These are phyloP conservation scores for Pteria penguin DNA, from an alignment of 2,888 invertebrate genomes.

Conservation along the genomic window DNA sequence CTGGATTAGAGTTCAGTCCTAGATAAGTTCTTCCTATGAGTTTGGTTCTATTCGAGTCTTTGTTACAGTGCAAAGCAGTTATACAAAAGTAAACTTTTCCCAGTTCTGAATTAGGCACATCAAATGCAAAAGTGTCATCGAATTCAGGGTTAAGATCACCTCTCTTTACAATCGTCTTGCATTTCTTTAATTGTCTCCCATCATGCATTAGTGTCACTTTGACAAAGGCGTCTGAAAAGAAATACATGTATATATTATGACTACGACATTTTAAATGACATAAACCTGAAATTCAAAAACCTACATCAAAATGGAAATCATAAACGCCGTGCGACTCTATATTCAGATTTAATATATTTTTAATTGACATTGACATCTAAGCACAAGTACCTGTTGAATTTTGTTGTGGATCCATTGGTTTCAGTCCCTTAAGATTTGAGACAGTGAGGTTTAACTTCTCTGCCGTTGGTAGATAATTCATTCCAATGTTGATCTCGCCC, in stretches of 20 bases:
- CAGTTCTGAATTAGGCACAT: slow-evolving; percentile 68
- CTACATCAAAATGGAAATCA: no score
- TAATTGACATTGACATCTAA: no score
- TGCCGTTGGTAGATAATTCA: slow-evolving; percentile 71
- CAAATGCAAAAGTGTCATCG: slow-evolving; percentile 72
- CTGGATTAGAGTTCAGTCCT: slow-evolving; percentile 66
- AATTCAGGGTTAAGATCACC: slow-evolving; percentile 66
- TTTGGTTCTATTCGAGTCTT: slow-evolving; percentile 51
- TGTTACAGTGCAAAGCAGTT: slow-evolving; percentile 61
- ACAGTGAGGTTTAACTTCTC: slow-evolving; percentile 71
- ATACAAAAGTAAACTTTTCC: slow-evolving; percentile 69
- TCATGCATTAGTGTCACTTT: slow-evolving; percentile 70
- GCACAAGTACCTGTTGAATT: slow-evolving; percentile 58
- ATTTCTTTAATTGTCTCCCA: slow-evolving; percentile 69
- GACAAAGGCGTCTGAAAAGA: slow-evolving; percentile 66
- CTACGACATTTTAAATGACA: no score
- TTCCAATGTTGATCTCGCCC: slow-evolving; percentile 63
- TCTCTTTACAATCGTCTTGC: slow-evolving; percentile 61
- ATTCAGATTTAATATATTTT: no score
- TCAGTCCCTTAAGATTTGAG: slow-evolving; percentile 59
- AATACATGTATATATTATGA: no score
- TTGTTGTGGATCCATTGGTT: slow-evolving; percentile 59
- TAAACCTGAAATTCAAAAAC: no score
- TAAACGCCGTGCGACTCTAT: no score
- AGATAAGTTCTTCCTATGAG: slow-evolving; percentile 70